Conservation (phyloP, 1,140 invertebrate genomes). For the Octopus bimaculoides region DNA sequence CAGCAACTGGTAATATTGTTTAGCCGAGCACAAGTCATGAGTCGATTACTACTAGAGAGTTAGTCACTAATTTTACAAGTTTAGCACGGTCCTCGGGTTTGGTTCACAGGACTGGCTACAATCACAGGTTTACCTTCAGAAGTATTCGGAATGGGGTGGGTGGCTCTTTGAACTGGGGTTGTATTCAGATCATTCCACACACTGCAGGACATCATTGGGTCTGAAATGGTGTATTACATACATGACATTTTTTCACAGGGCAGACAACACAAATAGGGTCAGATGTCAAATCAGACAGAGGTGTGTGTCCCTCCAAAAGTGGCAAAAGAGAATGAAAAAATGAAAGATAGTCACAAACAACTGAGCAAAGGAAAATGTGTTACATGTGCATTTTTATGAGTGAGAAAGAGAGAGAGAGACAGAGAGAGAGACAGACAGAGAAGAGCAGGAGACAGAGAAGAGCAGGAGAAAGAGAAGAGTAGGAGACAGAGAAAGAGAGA, state of each 20-base stretch:
- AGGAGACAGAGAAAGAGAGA: background rate
- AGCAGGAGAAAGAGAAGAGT: background rate
- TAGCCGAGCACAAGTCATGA: too few species aligned
- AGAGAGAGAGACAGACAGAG: background rate
- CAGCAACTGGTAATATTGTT: too few species aligned
- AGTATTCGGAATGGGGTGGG: background rate
- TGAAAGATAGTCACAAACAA: background rate
- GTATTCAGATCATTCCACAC: constrained; percentile 7
- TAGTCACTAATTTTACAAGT: too few species aligned
- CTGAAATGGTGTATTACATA: constrained; percentile 2
- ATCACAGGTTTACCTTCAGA: background rate
- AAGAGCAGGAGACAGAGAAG: background rate
- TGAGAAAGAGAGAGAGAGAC: background rate
- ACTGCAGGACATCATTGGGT: background rate
- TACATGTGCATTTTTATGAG: background rate
- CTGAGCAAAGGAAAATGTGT: background rate
- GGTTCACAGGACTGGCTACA: too few species aligned
- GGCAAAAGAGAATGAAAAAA: background rate
- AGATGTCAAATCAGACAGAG: too few species aligned
- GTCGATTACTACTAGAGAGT: too few species aligned
- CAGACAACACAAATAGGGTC: too few species aligned
- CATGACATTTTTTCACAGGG: too few species aligned
- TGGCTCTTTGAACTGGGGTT: background rate
- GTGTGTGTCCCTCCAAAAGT: background rate
- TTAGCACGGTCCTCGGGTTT: too few species aligned